Base-by-base conservation (phyloP, 2,797 vertebrate genomes). In the Microctenopoma steveboyesi region DNA sequence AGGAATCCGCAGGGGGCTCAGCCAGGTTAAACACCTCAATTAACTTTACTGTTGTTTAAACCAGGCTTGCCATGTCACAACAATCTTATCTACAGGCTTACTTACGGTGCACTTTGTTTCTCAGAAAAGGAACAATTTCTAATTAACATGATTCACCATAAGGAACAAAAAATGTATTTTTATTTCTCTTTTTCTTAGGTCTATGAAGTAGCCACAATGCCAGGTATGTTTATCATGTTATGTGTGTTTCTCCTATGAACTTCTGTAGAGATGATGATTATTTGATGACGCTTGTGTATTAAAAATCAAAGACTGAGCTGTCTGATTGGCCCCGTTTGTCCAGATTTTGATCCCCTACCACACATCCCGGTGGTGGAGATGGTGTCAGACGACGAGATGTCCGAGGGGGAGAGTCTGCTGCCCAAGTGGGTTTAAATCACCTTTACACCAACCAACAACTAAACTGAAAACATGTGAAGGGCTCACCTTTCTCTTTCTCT, bases 341-440 rank as follows among this genome's bases (percentile, higher is more conserved):
- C 78, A 94, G 93, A 94, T 74, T 81, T 3, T 14, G 93, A 94
- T 25, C 92, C 92, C 4, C 84, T 92, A 28, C 92, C 94, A 27
- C 88, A 94, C 69, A 91, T 94, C 76, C 91, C 93, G 0, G 93
- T 94, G 75, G 91, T 94, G 80, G 94, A 94, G 81, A 84, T 94
- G 75, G 18, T 84, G n/a, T 93, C 94, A 15, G 93, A 94, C 0
- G 91, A 92, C 0, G 92, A 94, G 65, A 59, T 0, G 1, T 74
- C 62, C 0, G 90, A 90, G 46, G 35, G 3, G 0, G 76, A 76
- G 2, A 22, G 1, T 22, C 4, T 6, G 25, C 5, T 42, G 4
- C 1, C 92, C 0, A 92, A 87, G 94, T 95, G 67, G 88, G 90
- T 64, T 2, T 1, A 35, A 59, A 30, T 8, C 39, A 1, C 33